A percentile compares a stretch with the other conserved stretches of the same genome.
Conservation (phyloP, 2,797 vertebrate species). For the Eupleurogrammus muticus region DNA sequence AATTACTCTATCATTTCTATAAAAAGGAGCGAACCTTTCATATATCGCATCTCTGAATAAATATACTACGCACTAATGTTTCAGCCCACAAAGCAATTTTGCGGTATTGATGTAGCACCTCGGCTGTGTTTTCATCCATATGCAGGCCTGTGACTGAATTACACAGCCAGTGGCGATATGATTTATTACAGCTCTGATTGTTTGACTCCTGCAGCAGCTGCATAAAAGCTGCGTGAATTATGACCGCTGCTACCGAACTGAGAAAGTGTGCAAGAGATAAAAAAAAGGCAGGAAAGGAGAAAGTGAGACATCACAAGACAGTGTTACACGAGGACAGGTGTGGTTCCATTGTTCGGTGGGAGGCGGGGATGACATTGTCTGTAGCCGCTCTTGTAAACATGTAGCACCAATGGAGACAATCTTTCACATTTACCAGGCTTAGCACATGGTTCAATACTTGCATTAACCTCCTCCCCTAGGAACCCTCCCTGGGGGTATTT, state of each 20-base stretch:
- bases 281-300: background rate
- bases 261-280: background rate
- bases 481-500: constrained; percentile 21
- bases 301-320: background rate
- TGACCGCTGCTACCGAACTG: constrained; percentile 27
- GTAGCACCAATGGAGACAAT: constrained; percentile 9
- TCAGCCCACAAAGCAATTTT: constrained; percentile 49
- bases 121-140: constrained; percentile 52
- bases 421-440: constrained; percentile 29
- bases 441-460: constrained; percentile 50
- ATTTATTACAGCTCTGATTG: constrained; percentile 60
- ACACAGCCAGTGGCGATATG: constrained; percentile 45
- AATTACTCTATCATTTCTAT: constrained; percentile 34
- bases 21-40: constrained; percentile 37
- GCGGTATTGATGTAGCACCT: constrained; percentile 29
- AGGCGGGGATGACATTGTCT: too few species aligned
- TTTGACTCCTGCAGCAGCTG: constrained; percentile 45
- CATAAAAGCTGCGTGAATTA: constrained; percentile 37
- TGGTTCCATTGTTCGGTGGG: constrained; percentile 16
- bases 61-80: constrained; percentile 21
- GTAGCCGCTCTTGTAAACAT: constrained; percentile 11
- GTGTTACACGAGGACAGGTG: background rate
- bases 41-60: constrained; percentile 19
- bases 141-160: constrained; percentile 33
- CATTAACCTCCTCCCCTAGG: constrained; percentile 34